Evolutionary conservation across 2,113 vertebrate species (phyloP).

Genomic region (Pelmatolapia mariae): DNA sequence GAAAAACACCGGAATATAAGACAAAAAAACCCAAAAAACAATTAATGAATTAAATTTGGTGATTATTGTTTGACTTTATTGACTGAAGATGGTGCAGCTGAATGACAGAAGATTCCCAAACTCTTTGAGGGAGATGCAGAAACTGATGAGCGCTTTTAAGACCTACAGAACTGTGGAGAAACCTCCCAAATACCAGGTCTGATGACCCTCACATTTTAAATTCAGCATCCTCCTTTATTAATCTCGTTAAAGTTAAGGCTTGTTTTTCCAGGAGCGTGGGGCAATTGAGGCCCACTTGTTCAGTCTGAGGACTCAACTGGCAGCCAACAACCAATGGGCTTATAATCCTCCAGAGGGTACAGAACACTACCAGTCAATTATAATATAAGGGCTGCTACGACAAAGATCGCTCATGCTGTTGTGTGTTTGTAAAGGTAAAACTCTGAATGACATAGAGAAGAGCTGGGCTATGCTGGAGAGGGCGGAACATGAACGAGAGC

Average conservation of each 20-base stretch:
- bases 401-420: background rate
- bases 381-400: background rate
- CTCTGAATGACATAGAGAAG: slow-evolving; percentile 75
- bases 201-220: background rate
- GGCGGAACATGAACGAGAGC: slow-evolving; percentile 73
- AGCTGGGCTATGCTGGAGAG: slow-evolving; percentile 75
- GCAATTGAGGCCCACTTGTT: slow-evolving; percentile 84
- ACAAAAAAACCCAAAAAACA: fast-evolving
- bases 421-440: slow-evolving; percentile 47
- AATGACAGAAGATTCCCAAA: slow-evolving; percentile 80
- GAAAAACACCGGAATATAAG: background rate
- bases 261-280: slow-evolving; percentile 68
- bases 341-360: slow-evolving; percentile 76
- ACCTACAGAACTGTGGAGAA: slow-evolving; percentile 84
- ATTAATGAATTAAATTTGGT: background rate
- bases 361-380: background rate
- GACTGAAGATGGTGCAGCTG: slow-evolving; percentile 66
- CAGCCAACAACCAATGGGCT: slow-evolving; percentile 78
- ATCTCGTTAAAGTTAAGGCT: background rate
- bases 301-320: slow-evolving; percentile 79
- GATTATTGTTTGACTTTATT: background rate
- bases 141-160: slow-evolving; percentile 79
- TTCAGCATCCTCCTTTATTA: background rate
- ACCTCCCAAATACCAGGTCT: slow-evolving; percentile 79
- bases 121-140: slow-evolving; percentile 77